These are phyloP conservation scores for Erebia ligea DNA, from an alignment of 2,888 invertebrate species.

Conservation along the genomic window DNA sequence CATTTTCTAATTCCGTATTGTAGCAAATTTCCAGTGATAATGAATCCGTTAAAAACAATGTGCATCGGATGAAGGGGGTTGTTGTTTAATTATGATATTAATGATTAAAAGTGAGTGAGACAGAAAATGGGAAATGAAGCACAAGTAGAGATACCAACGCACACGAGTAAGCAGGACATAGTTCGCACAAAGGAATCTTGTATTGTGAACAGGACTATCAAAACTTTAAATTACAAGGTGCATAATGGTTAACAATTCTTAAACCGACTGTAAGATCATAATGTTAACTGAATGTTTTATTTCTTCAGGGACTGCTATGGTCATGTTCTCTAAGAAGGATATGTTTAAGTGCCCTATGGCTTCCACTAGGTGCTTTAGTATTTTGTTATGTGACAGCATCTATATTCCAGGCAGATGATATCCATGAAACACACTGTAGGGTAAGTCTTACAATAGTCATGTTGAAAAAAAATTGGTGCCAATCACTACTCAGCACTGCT, in stretches of 20 bases:
- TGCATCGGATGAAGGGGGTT: conserved; percentile 43
- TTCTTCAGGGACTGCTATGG: conserved; percentile 84
- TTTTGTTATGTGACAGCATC: conserved; percentile 95
- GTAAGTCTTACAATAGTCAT: conserved; percentile 83
- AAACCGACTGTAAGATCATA: conserved; percentile 37
- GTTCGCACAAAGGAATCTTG: conserved; percentile 64
- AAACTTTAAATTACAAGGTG: conserved; percentile 72
- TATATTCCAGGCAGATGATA: conserved; percentile 95
- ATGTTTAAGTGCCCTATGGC: conserved; percentile 91
- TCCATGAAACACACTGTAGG: conserved; percentile 97
- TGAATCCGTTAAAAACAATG: conserved; percentile 34
- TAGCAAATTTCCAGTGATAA: conserved; percentile 42
- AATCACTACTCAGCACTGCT: neutral
- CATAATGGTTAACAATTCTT: conserved; percentile 22
- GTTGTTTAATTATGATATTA: conserved; percentile 59
- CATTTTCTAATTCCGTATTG: conserved; percentile 6
- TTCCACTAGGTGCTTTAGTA: conserved; percentile 92
- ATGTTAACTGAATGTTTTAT: conserved; percentile 29
- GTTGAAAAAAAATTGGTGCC: neutral
- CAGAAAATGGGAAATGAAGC: conserved; percentile 79
- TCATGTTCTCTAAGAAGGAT: conserved; percentile 90
- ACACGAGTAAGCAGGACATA: conserved; percentile 61
- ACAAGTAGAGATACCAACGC: conserved; percentile 74
- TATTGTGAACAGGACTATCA: conserved; percentile 61
- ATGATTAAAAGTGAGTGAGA: conserved; percentile 58